Evolutionary conservation across 2,797 vertebrate genomes (phyloP).

Genomic region (Sebastes taczanowskii): DNA sequence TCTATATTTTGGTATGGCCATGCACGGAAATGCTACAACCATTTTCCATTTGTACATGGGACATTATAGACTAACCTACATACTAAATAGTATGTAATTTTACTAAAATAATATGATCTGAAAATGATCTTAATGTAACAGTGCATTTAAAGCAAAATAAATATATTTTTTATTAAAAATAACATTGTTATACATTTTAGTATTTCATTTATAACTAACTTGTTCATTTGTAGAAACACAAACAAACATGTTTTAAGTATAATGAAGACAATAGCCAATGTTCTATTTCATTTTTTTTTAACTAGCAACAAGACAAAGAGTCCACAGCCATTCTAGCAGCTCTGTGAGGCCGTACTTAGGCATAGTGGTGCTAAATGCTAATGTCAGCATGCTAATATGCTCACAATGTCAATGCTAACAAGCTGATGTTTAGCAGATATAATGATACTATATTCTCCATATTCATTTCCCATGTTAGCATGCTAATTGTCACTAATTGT

Average conservation of each 20-base stretch:
- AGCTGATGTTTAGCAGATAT: neutral
- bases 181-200: accelerated
- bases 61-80: neutral
- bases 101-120: neutral
- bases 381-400: neutral
- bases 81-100: neutral
- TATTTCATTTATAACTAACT: too few relatives aligned
- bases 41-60: neutral
- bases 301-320: too few relatives aligned
- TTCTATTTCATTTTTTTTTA: neutral
- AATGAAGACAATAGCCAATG: neutral
- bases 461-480: neutral
- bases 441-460: neutral
- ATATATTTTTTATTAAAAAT: neutral
- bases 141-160: neutral
- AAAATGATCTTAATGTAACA: neutral
- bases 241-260: neutral
- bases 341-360: neutral
- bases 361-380: neutral
- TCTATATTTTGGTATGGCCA: neutral
- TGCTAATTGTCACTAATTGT: too few relatives aligned
- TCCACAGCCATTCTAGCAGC: neutral
- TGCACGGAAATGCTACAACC: neutral
- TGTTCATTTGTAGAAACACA: neutral
- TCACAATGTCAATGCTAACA: neutral